phyloP scores from a whole-genome alignment of 2,888 invertebrate species.

The Loripinus fragilis region DNA sequence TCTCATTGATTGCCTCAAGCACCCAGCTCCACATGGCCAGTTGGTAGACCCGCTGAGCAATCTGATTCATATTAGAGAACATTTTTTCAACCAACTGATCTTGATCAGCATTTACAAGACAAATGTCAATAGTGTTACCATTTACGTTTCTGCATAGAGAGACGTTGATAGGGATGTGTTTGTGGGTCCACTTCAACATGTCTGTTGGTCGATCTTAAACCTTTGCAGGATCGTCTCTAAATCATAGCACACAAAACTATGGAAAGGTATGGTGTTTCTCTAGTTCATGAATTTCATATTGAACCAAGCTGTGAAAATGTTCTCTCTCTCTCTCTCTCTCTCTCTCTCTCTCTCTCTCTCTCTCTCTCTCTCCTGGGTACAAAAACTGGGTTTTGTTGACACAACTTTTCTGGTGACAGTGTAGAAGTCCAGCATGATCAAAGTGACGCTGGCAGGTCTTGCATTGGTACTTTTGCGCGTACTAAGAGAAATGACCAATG shows the following conservation, averaged over 20 bases:
- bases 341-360: constrained; percentile 1
- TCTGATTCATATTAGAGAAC: constrained; percentile 27
- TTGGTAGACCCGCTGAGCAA: constrained; percentile 24
- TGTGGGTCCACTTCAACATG: constrained; percentile 1
- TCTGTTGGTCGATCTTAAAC: neutral
- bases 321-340: constrained; percentile 17
- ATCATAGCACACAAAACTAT: neutral
- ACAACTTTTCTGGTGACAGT: neutral
- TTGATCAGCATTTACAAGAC: constrained; percentile 39
- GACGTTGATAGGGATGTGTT: neutral
- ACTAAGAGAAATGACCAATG: neutral
- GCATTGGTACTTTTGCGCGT: constrained; percentile 17
- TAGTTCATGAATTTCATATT: constrained; percentile 22
- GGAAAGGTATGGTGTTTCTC: neutral
- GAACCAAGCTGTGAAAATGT: neutral
- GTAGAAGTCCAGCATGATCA: constrained; percentile 8
- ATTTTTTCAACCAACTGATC: constrained; percentile 27
- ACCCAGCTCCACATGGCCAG: constrained; percentile 43
- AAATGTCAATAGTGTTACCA: constrained; percentile 32
- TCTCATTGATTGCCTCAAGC: constrained; percentile 35
- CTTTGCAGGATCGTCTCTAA: neutral
- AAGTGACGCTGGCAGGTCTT: constrained; percentile 29
- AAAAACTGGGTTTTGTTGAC: neutral
- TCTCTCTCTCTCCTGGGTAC: constrained; percentile 36
- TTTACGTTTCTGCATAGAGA: constrained; percentile 36